Conservation (phyloP, 2,113 vertebrate species). For the Scalopus aquaticus region DNA sequence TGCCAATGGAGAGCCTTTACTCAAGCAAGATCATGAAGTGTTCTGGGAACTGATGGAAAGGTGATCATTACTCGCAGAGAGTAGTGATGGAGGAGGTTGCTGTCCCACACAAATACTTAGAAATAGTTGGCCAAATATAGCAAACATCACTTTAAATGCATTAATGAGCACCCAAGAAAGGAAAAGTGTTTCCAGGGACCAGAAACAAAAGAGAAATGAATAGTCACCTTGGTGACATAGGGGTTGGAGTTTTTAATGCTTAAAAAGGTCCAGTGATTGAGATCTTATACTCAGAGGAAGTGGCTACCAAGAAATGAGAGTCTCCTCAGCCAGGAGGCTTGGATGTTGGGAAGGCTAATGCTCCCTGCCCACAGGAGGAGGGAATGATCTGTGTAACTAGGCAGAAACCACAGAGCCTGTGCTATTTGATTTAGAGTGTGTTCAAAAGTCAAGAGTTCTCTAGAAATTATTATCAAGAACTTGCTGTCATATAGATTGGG, state of each 20-base stretch:
- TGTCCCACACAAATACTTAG: background rate
- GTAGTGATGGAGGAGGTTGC: background rate
- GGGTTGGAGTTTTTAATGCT: background rate
- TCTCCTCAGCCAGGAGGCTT: background rate
- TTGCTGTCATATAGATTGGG: background rate
- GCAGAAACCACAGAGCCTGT: background rate
- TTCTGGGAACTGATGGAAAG: background rate
- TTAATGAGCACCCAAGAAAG: background rate
- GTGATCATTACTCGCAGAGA: background rate
- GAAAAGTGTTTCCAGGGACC: background rate
- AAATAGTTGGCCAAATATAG: background rate
- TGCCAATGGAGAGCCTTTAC: background rate
- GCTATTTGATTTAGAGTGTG: background rate
- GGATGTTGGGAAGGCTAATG: background rate
- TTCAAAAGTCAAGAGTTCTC: background rate
- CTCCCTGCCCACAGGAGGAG: background rate
- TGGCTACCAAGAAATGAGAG: background rate
- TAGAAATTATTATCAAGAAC: background rate
- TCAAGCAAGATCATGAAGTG: background rate
- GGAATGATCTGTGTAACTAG: background rate
- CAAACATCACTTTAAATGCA: background rate
- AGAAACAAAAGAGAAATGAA: background rate
- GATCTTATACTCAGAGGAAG: background rate
- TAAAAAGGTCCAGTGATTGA: background rate
- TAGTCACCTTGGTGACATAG: background rate